Conservation (phyloP, 2,888 invertebrate genomes). For the Tipula confusa region DNA sequence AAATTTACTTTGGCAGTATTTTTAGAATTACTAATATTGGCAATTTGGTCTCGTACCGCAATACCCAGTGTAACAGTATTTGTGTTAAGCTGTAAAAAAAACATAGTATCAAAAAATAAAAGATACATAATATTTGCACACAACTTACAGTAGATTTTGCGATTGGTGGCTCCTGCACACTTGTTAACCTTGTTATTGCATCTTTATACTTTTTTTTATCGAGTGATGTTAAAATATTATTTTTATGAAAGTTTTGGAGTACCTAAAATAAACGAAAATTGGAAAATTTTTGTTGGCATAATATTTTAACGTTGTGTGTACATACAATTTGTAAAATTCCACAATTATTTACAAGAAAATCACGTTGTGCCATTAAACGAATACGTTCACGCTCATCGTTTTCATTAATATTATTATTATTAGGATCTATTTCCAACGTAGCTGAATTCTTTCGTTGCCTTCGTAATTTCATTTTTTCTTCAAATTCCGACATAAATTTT, state of each 20-base stretch:
- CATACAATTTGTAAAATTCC: constrained; percentile 64
- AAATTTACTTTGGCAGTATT: background rate
- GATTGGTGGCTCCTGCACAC: background rate
- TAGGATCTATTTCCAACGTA: background rate
- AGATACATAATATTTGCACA: too few relatives aligned
- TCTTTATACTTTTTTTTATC: constrained; percentile 43
- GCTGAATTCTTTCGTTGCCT: constrained; percentile 39
- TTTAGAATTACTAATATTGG: background rate
- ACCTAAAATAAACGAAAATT: constrained; percentile 39
- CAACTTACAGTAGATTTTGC: background rate
- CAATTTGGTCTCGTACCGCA: background rate
- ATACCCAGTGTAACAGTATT: background rate
- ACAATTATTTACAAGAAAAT: constrained; percentile 64
- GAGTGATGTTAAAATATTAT: constrained; percentile 43
- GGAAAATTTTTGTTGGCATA: constrained; percentile 37
- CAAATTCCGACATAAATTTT: constrained; percentile 37
- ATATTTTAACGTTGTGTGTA: constrained; percentile 42
- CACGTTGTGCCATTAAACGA: constrained; percentile 61
- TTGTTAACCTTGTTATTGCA: constrained; percentile 33
- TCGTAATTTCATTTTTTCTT: constrained; percentile 42
- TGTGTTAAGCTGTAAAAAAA: background rate
- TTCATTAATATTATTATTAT: constrained; percentile 40
- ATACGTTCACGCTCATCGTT: constrained; percentile 68
- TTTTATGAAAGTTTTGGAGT: constrained; percentile 41
- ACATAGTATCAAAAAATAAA: background rate